phyloP scores from a whole-genome alignment of 1,140 invertebrate genomes.

The Penaeus indicus region DNA sequence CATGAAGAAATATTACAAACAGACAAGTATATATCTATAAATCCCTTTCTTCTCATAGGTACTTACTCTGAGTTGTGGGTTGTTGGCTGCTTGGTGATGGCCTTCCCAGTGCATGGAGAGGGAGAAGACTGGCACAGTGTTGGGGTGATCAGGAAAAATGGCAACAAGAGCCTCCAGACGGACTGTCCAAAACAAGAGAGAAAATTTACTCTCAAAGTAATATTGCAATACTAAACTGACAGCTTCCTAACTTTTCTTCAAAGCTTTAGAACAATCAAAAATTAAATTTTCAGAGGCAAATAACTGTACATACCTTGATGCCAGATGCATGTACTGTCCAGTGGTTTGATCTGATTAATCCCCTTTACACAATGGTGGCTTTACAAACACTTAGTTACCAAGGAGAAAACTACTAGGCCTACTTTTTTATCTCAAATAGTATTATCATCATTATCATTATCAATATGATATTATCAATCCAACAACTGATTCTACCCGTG shows the following conservation, averaged over 20 bases:
- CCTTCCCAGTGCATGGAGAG: slow-evolving; percentile 79
- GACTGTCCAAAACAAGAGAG: slow-evolving; percentile 71
- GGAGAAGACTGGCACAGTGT: slow-evolving; percentile 81
- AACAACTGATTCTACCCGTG: no score
- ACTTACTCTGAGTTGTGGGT: slow-evolving; percentile 79
- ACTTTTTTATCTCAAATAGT: no score
- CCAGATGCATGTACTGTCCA: no score
- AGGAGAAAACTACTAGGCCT: no score
- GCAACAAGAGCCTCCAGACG: slow-evolving; percentile 82
- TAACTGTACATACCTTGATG: no score
- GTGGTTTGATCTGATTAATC: no score
- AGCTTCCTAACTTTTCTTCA: background rate
- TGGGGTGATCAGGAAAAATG: slow-evolving; percentile 86
- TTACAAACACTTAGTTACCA: no score
- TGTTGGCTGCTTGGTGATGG: slow-evolving; percentile 76
- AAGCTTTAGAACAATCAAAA: background rate
- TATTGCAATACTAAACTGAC: background rate
- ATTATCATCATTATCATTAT: no score
- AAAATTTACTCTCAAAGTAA: background rate
- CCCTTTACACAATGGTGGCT: no score
- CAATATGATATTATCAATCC: no score
- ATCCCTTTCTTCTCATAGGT: background rate
- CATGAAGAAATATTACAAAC: background rate
- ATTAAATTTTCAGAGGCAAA: no score
- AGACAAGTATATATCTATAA: no score